Conservation (phyloP, 2,113 vertebrate species). For the Cinclus mexicanus region DNA sequence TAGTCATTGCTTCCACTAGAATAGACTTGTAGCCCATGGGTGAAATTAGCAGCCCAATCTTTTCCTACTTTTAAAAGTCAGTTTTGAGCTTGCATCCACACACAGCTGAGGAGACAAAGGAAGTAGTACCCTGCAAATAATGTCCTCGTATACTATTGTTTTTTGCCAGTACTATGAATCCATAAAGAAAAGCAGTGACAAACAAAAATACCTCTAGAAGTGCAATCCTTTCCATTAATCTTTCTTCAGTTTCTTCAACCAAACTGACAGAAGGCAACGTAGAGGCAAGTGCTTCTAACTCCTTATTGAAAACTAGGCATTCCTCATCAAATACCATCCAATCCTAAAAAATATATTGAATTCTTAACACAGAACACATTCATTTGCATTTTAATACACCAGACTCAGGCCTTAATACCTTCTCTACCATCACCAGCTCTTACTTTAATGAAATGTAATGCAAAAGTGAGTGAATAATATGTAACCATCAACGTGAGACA, state of each 20-base stretch:
- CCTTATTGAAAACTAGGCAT: conserved; percentile 70
- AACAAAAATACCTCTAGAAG: conserved; percentile 79
- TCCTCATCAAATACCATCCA: conserved; percentile 85
- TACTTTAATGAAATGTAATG: background rate
- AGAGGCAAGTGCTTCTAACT: conserved; percentile 75
- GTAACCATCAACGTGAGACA: background rate
- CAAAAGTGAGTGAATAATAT: background rate
- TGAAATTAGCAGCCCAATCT: background rate
- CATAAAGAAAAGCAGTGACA: background rate
- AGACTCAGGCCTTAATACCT: background rate
- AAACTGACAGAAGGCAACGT: conserved; percentile 73
- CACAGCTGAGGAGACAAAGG: background rate
- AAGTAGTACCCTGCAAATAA: background rate
- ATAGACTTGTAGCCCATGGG: background rate
- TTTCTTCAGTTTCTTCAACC: conserved; percentile 81
- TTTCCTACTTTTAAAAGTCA: background rate
- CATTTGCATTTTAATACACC: background rate
- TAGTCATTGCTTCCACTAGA: background rate
- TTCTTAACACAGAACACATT: background rate
- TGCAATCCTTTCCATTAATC: conserved; percentile 73
- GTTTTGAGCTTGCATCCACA: background rate
- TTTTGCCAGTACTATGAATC: background rate
- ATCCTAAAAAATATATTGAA: conserved; percentile 66
- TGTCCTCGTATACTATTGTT: background rate
- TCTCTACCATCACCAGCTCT: background rate